Base-by-base conservation (phyloP, 37 sponge, comb jelly and placozoan species). In the Ianthella basta region DNA sequence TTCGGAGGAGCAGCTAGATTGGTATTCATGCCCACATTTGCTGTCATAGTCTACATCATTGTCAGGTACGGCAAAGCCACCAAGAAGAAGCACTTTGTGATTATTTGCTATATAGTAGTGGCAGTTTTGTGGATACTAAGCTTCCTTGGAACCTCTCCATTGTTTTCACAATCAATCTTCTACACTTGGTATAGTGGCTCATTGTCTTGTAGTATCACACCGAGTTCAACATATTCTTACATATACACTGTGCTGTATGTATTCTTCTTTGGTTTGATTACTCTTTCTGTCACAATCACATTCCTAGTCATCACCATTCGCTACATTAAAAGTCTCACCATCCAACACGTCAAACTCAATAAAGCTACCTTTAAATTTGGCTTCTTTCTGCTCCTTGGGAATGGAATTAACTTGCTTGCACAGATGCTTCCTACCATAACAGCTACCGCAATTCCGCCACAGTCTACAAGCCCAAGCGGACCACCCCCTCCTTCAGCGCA, bases 301-400 rank as follows among this genome's bases (percentile, higher is more conserved):
- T 16, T 64, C 6, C 66, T 64, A 8, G 27, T 16, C 23, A 24
- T 64, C 66, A 64, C 66, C 12, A 30, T 64, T 24, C 27, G 66
- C 23, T 64, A 64, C 66, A 64, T 64, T 20, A 12, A 30, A 8
- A 12, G 23, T 16, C 23, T 10, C 66, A 64, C 29, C 66, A 64
- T 64, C 23, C 23, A 24, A 8, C 29, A 64, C 27, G 66, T 10
- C 6, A 30, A 64, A 16, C 23, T 64, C 29, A 64, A 64, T 10
- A 64, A 64, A 30, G 66, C 66, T 8, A 64, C 27, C 29, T 64
- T 64, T 24, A 64, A 64, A 64, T 30, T 64, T 8, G 66, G 66
- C 6, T 64, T 64, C 66, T 64, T 64, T 16, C 66, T 64, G 27
- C 66, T 64, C 14, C 14, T 64, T 10, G 66, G 66, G 66, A 64